Evolutionary conservation across 2,888 invertebrate species (phyloP), one percentile per base, ranked within the genome.

Genomic region (Cheilosia urbana): DNA sequence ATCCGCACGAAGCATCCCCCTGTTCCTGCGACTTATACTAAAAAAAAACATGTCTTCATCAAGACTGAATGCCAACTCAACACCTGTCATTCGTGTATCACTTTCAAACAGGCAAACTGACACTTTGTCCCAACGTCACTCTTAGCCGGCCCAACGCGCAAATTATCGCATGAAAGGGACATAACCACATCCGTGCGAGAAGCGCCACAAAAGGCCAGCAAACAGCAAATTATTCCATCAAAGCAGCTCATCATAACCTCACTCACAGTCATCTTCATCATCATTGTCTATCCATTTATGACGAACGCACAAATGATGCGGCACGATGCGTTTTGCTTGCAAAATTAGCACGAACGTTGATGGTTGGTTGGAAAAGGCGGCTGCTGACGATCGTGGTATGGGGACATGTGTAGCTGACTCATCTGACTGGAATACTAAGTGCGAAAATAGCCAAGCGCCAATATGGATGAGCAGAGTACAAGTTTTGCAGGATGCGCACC

Each of bases 401-500:
- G 77, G 88, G 89, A 91, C 91, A 91, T 91, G 89, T 91, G 91
- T 91, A 91, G 88, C 89, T 88, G 88, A 88, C 82, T 89, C 88
- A 89, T 89, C 90, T 90, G 91, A 87, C 87, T 88, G 88, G 91
- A 90, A 91, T 91, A 91, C 89, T 91, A 91, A 91, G 90, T 21
- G 57, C 30, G 57, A 58, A 62, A 73, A 83, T 78, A 72, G 78
- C 57, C 62, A 60, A 69, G 73, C 75, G 72, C 60, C 53, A 37
- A 69, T 69, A 27, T 27, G 51, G 69, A 53, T 24, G 65, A 63
- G n/a, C 42, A 53, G 51, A n/a, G 57, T n/a, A 47, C 37, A 55
- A 19, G 7, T 19, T 45, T 75, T 53, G 34, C 51, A 57, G 71
- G 77, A 72, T 77, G 62, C 62, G 45, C 49, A 55, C 47, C 19